phyloP scores from a whole-genome alignment of 2,113 vertebrate species.

The Macaca nemestrina region DNA sequence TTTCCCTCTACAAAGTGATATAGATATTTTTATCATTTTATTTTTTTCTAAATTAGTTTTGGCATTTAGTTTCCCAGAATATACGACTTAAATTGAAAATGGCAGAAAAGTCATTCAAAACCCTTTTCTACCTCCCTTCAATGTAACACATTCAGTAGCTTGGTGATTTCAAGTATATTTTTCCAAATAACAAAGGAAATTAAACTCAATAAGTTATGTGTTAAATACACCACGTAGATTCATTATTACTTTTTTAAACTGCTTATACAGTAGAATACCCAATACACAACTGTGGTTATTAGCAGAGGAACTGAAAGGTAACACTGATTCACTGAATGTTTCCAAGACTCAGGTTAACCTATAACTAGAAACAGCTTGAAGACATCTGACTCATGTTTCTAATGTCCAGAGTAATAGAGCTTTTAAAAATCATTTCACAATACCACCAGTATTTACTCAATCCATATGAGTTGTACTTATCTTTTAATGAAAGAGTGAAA shows the following conservation, averaged over 20 bases:
- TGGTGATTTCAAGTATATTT: not conserved
- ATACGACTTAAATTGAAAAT: conserved; percentile 13
- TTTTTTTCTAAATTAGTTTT: conserved; percentile 45
- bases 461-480: not conserved
- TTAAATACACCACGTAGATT: not conserved
- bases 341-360: not conserved
- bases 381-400: not conserved
- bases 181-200: not conserved
- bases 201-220: not conserved
- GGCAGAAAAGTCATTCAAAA: not conserved
- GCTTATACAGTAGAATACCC: not conserved
- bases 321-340: conserved; percentile 1
- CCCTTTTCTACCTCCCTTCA: not conserved
- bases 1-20: not conserved
- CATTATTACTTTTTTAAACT: not conserved
- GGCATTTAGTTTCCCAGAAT: not conserved
- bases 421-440: conserved; percentile 31
- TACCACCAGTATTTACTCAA: not conserved
- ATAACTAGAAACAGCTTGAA: conserved; percentile 16
- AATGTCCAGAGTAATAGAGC: not conserved
- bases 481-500: conserved; percentile 48
- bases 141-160: not conserved
- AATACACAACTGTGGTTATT: not conserved
- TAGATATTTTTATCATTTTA: not conserved
- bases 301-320: not conserved